Base-by-base conservation (phyloP, 2,113 vertebrate genomes). In the Salvelinus alpinus region DNA sequence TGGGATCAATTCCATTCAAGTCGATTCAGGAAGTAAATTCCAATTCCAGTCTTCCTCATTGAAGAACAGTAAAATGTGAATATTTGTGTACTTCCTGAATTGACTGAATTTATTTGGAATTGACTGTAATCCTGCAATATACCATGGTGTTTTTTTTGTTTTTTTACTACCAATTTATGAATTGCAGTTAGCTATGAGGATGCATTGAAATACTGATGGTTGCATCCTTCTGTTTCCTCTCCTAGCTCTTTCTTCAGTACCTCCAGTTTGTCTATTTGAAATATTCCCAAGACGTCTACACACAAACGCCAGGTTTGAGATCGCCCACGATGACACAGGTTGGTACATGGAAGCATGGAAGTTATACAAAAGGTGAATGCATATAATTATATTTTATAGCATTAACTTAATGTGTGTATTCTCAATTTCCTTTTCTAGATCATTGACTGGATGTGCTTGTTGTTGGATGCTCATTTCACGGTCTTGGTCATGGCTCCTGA, bases 381-480 rank as follows among this genome's bases (percentile, higher is more conserved):
- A 44, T 44, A 12, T 12, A 44, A 44, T 44, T 4, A 27, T 2
- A 57, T 44, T 44, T 18, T 59, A 8, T 4, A 7, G 5, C 38
- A 64, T 29, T 57, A 47, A 1, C 38, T 9, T 57, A 44, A 18
- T 31, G 13, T 14, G 22, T 78, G 70, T 18, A n/a, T 18, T 24
- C 38, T 44, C 8, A 38, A 44, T 44, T 3, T 44, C 9, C 9
- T 12, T 0, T 76, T 86, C 71, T 65, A 99, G 98, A 88, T 99
- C 72, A 92, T 98, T 94, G 97, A 99, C 78, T 99, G 98, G 98
- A 94, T 99, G 65, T 96, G 95, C 81, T 88, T 99, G 20, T 59
- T 99, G 48, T 90, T 99, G 60, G 97, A 99, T 77, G 95, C 97
- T 65, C 96, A 99, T 59, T 99, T 99, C 88, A 96, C 96, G 0